Base-by-base conservation (phyloP, 2,888 invertebrate genomes). In the Adineta ricciae region DNA sequence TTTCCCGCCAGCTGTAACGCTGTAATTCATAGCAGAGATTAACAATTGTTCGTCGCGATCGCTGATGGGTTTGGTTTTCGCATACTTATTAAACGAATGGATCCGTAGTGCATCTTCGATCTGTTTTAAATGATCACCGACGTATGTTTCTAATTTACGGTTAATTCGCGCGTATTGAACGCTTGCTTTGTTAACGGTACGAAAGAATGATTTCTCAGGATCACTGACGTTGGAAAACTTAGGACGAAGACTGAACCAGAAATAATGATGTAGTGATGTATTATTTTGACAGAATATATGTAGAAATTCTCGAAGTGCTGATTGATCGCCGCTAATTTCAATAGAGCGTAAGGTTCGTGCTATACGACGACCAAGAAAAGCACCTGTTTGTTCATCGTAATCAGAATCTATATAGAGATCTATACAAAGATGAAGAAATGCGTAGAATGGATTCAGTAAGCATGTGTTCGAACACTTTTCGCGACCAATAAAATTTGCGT, bases 1-100 rank as follows among this genome's bases (percentile, higher is more conserved):
- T 50, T 84, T 84, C 46, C 84, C 84, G 46, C 73, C 73, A 27
- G 52, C 73, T 46, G n/a, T 32, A 16, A 84, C 27, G 27, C 36
- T 52, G 46, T 84, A 84, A 38, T 84, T 49, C 84, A 84, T 84
- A n/a, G 49, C 84, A 21, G 50, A 38, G 0, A 72, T 73, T 72
- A 84, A n/a, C 41, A 78, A 41, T n/a, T 78, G 24, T 78, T 78
- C 78, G n/a, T 78, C 41, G 7, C 19, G 24, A 24, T 24, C 14
- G 41, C 21, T 9, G 7, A 32, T 27, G 16, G 64, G 2, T 78
- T 7, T 2, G 24, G 24, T 7, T 78, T 41, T 41, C 24, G 24
- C 11, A 78, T 24, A 41, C 11, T 41, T 78, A 41, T n/a, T 78
- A 41, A 78, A 78, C 14, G 24, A 41, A n/a, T 41, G n/a, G 41